Evolutionary conservation across 2,888 invertebrate species (phyloP).

Genomic region (Mimas tiliae): DNA sequence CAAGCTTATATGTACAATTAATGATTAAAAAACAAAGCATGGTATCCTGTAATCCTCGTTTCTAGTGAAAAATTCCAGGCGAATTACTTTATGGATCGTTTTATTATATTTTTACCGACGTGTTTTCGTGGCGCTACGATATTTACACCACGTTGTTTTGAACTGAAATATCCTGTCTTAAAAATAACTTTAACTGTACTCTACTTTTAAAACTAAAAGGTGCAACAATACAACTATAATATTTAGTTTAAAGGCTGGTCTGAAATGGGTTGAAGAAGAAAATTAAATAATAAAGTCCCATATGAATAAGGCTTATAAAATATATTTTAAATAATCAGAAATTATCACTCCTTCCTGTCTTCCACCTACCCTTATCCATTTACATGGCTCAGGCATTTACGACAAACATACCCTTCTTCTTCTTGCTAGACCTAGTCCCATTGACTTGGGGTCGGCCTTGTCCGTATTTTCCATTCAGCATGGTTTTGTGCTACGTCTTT

Average conservation of each 20-base stretch:
- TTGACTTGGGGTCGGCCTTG: too few species aligned
- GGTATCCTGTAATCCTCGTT: conserved; percentile 32
- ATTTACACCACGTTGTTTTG: conserved; percentile 38
- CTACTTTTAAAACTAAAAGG: not conserved
- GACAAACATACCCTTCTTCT: too few species aligned
- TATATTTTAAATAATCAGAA: too few species aligned
- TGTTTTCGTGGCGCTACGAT: conserved; percentile 50
- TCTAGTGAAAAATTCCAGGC: conserved; percentile 50
- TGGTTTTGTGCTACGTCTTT: too few species aligned
- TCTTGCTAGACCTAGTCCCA: too few species aligned
- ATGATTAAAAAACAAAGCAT: too few species aligned
- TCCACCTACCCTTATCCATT: too few species aligned
- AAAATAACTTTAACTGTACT: not conserved
- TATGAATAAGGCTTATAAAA: too few species aligned
- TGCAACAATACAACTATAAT: not conserved
- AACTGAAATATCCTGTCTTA: not conserved
- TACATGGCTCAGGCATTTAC: too few species aligned
- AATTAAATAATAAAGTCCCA: not conserved
- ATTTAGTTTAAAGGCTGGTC: not conserved
- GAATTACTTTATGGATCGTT: conserved; percentile 64
- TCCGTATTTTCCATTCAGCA: too few species aligned
- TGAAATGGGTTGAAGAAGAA: not conserved
- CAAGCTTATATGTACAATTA: too few species aligned
- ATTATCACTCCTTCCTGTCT: too few species aligned
- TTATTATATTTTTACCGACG: conserved; percentile 66